Evolutionary conservation across 2,113 vertebrate genomes (phyloP).

Genomic region (Sporophila hypoxantha): DNA sequence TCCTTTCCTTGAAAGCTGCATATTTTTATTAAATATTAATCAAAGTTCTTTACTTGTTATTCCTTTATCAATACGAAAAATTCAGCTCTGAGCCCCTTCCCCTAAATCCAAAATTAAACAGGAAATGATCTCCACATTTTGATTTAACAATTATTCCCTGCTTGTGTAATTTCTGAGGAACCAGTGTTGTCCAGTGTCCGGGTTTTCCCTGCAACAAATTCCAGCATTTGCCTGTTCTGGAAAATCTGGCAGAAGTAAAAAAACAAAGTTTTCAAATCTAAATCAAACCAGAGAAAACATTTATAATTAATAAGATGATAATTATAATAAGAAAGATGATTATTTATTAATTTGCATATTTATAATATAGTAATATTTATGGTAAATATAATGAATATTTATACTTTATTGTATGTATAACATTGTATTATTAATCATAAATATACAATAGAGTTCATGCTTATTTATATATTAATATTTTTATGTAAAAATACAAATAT

Average conservation of each 20-base stretch:
- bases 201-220: background rate
- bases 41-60: background rate
- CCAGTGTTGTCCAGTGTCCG: background rate
- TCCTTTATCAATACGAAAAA: background rate
- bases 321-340: too few relatives aligned
- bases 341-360: too few relatives aligned
- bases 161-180: background rate
- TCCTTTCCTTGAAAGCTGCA: rapidly evolving
- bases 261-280: background rate
- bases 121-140: rapidly evolving
- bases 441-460: too few relatives aligned
- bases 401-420: background rate
- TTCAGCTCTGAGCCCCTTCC: background rate
- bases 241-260: background rate
- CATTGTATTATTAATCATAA: too few relatives aligned
- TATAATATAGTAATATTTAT: too few relatives aligned
- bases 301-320: background rate
- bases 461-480: background rate
- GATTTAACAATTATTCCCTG: background rate
- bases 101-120: background rate
- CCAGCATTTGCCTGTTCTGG: background rate
- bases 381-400: too few relatives aligned
- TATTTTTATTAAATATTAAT: background rate
- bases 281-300: background rate
- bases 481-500: too few relatives aligned